phyloP scores from a whole-genome alignment of 2,113 vertebrate genomes.

The Pipa parva region DNA sequence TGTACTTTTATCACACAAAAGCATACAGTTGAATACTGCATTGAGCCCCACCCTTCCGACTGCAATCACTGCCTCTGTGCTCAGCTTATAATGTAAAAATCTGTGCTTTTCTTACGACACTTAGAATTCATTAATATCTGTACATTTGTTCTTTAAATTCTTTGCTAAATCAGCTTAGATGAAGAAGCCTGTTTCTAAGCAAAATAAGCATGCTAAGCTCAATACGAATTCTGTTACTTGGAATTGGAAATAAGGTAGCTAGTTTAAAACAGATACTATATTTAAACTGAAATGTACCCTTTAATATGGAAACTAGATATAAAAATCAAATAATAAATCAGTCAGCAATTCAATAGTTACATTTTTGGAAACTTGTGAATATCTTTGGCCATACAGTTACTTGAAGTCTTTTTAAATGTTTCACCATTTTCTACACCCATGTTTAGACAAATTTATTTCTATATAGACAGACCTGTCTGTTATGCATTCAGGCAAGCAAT shows the following conservation, averaged over 20 bases:
- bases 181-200: not conserved
- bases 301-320: too few relatives aligned
- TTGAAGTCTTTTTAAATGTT: too few relatives aligned
- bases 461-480: not conserved
- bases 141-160: not conserved
- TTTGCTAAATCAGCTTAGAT: not conserved
- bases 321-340: too few relatives aligned
- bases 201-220: not conserved
- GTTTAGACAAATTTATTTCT: not conserved
- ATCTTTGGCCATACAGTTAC: too few relatives aligned
- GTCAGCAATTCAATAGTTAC: too few relatives aligned
- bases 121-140: not conserved
- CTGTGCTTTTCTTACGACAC: not conserved
- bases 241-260: too few relatives aligned
- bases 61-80: conserved; percentile 36
- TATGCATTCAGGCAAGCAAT: not conserved
- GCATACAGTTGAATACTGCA: conserved; percentile 46
- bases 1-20: conserved; percentile 53
- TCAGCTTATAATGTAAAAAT: not conserved
- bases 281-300: too few relatives aligned
- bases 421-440: not conserved
- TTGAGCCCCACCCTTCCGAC: conserved; percentile 48
- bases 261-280: not conserved
- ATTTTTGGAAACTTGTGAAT: too few relatives aligned
- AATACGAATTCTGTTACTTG: not conserved